Percentiles rank a stretch among this genome's conserved stretches.
Conservation (phyloP, 2,888 invertebrate genomes). For the Laspeyria flexula region DNA sequence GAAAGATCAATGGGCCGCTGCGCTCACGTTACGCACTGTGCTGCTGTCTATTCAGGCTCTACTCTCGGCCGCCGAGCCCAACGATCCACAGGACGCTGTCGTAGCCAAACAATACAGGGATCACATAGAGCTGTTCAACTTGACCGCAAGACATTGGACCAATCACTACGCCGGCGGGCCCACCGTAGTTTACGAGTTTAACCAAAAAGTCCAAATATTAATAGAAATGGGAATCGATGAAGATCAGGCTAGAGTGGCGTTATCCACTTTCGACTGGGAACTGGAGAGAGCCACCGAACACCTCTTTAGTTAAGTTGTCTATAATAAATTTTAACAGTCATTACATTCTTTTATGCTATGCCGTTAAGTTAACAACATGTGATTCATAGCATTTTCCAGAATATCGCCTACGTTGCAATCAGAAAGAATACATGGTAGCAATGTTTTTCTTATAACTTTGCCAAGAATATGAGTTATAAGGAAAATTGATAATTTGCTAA, state of each 20-base stretch:
- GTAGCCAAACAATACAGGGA: constrained; percentile 99
- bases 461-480: not conserved
- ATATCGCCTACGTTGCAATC: constrained; percentile 13
- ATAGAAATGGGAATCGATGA: constrained; percentile 98
- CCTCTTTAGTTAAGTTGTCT: constrained; percentile 66
- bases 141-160: constrained; percentile 98
- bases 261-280: constrained; percentile 97
- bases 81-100: constrained; percentile 98
- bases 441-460: not conserved
- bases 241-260: constrained; percentile 94
- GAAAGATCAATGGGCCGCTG: constrained; percentile 99
- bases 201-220: constrained; percentile 94
- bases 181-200: constrained; percentile 88
- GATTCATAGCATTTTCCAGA: constrained; percentile 17
- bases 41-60: constrained; percentile 98
- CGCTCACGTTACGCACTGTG: constrained; percentile 98
- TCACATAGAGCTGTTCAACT: constrained; percentile 92
- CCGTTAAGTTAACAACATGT: constrained; percentile 24
- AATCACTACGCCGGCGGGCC: constrained; percentile 95
- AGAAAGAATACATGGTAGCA: constrained; percentile 7
- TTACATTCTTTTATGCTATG: constrained; percentile 25
- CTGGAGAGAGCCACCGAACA: constrained; percentile 95
- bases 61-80: constrained; percentile 95
- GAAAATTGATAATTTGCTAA: too few species aligned
- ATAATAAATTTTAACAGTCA: constrained; percentile 20